Evolutionary conservation across 1,140 invertebrate species (phyloP).

Genomic region (Mycetomoellerius zeteki): DNA sequence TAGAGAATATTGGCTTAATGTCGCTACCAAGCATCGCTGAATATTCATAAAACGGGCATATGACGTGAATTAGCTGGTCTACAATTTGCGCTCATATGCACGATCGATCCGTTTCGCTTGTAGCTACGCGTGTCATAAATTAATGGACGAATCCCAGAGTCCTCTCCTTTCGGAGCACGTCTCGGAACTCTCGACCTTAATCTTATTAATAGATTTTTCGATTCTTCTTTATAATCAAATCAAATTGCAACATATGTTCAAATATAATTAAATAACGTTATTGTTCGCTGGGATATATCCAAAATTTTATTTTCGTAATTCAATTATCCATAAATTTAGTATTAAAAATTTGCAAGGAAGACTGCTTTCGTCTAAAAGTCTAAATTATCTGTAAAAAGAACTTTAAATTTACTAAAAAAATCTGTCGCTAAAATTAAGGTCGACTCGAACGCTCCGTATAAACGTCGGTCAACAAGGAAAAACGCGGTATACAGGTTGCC

Average conservation of each 20-base stretch:
- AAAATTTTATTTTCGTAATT: background rate
- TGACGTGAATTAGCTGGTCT: conserved; percentile 21
- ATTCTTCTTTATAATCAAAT: background rate
- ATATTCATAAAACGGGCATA: conserved; percentile 22
- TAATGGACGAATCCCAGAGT: background rate
- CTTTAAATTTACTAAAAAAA: conserved; percentile 14
- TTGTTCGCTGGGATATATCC: too few species aligned
- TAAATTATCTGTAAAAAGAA: background rate
- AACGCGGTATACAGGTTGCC: background rate
- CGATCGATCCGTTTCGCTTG: conserved; percentile 17
- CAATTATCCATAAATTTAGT: conserved; percentile 12
- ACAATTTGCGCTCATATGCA: background rate
- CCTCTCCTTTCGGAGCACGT: background rate
- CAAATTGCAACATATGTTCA: conserved; percentile 3
- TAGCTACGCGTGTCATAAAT: conserved; percentile 16
- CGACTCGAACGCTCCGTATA: background rate
- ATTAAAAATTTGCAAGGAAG: background rate
- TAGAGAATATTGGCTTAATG: conserved; percentile 27
- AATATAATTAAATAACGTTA: background rate
- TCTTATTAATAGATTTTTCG: conserved; percentile 21
- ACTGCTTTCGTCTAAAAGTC: background rate
- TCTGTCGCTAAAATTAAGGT: conserved; percentile 28
- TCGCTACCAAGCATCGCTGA: background rate
- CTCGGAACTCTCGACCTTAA: conserved; percentile 4
- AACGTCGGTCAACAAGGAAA: conserved; percentile 25